These are phyloP conservation scores for Drosophila equinoxialis DNA, from an alignment of 1,140 invertebrate species.

Conservation along the genomic window DNA sequence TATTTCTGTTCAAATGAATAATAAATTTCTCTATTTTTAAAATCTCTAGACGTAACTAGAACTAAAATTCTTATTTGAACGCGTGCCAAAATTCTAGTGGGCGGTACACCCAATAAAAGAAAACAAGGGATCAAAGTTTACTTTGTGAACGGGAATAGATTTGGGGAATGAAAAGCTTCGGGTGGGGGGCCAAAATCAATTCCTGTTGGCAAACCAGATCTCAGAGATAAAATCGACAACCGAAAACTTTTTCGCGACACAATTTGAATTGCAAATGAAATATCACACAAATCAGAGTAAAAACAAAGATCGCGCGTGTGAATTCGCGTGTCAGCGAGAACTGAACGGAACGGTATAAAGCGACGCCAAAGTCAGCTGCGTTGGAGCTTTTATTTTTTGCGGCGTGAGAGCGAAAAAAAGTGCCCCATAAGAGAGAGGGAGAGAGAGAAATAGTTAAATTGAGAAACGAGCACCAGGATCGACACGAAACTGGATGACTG, in stretches of 20 bases:
- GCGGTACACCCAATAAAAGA: slow-evolving; percentile 5
- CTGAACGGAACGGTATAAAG: slow-evolving; percentile 50
- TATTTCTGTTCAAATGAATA: no score
- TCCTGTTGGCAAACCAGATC: slow-evolving; percentile 2
- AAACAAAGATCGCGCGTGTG: slow-evolving; percentile 45
- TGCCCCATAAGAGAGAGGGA: no score
- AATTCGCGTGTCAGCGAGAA: slow-evolving; percentile 64
- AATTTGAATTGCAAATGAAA: slow-evolving; percentile 15
- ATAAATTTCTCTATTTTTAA: slow-evolving; percentile 38
- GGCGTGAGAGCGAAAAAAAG: slow-evolving; percentile 21
- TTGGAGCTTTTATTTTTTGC: slow-evolving; percentile 48
- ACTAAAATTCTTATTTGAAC: slow-evolving; percentile 46
- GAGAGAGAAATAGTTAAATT: slow-evolving; percentile 26
- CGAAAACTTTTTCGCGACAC: neutral
- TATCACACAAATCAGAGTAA: neutral
- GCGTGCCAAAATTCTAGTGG: slow-evolving; percentile 57
- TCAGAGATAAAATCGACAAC: neutral
- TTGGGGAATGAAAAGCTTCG: no score
- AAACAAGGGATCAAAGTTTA: neutral
- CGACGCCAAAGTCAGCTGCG: slow-evolving; percentile 21
- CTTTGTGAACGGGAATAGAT: slow-evolving; percentile 24
- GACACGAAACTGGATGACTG: slow-evolving; percentile 1
- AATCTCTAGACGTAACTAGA: slow-evolving; percentile 20
- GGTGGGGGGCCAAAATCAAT: no score
- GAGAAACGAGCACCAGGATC: neutral